phyloP scores from a whole-genome alignment of 2,113 vertebrate genomes.

The Cavia porcellus region DNA sequence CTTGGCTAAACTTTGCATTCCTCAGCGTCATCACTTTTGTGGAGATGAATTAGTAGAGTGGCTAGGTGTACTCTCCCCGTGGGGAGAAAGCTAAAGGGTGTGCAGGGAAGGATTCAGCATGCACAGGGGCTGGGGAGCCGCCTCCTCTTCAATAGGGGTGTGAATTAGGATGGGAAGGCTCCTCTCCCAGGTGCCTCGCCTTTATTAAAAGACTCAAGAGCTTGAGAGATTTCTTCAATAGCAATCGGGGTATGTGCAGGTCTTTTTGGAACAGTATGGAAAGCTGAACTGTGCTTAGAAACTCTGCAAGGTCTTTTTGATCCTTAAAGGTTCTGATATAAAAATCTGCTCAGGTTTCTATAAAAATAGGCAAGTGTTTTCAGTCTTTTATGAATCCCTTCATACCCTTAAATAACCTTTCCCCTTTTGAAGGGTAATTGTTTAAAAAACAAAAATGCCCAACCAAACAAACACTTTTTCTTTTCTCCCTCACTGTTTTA shows the following conservation, averaged over 20 bases:
- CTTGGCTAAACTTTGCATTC: slow-evolving; percentile 46
- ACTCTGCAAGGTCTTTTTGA: slow-evolving; percentile 89
- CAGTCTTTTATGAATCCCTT: slow-evolving; percentile 86
- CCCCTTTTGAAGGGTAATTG: slow-evolving; percentile 83
- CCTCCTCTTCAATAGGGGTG: slow-evolving; percentile 85
- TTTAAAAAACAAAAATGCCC: slow-evolving; percentile 75
- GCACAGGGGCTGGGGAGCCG: slow-evolving; percentile 79
- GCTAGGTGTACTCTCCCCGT: slow-evolving; percentile 86
- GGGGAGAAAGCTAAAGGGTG: slow-evolving; percentile 84
- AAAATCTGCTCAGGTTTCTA: slow-evolving; percentile 85
- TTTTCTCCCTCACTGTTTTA: slow-evolving; percentile 84
- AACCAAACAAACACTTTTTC: slow-evolving; percentile 43
- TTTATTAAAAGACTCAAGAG: slow-evolving; percentile 88
- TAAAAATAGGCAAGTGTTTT: slow-evolving; percentile 87
- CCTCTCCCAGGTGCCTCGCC: slow-evolving; percentile 83
- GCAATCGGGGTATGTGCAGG: slow-evolving; percentile 81
- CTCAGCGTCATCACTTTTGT: slow-evolving; percentile 21
- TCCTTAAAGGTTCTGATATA: slow-evolving; percentile 88
- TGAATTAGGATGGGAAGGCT: slow-evolving; percentile 88
- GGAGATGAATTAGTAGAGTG: slow-evolving; percentile 86
- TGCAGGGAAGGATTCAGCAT: slow-evolving; percentile 85
- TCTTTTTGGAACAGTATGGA: slow-evolving; percentile 86
- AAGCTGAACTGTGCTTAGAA: slow-evolving; percentile 87
- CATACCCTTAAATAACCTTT: slow-evolving; percentile 84
- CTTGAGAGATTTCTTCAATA: slow-evolving; percentile 87